Base-by-base conservation (phyloP, 2,888 invertebrate genomes). In the Himalopsyche anomala region DNA sequence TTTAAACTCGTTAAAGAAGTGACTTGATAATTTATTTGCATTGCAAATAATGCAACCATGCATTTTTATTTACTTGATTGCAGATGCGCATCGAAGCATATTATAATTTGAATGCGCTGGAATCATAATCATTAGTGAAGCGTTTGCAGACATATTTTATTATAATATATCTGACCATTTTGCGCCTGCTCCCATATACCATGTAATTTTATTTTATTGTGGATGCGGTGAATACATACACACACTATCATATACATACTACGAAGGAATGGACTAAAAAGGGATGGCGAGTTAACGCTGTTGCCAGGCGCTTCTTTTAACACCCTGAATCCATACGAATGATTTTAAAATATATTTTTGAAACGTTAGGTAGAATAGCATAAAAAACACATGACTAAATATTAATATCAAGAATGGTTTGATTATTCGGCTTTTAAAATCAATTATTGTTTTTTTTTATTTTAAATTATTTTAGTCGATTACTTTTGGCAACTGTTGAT, bases 91-190 rank as follows among this genome's bases (percentile, higher is more conserved):
- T 36, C 74, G 74, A 74, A 15, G 28, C 74, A 74, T 74, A 15
- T 74, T 38, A 36, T 74, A 62, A 74, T 74, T 74, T 74, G 74
- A 74, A 74, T 74, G 38, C 74, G 36, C 38, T 74, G 74, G 36
- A 38, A 74, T 74, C 12, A 74, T 62, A 62, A 62, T 74, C 74
- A 74, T 38, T 15, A 74, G 15, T 12, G 74, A 36, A 36, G 36
- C 36, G 38, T 74, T 74, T 36, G 36, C 74, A 74, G 74, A 15
- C 36, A 36, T 51, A 15, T 38, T 74, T 74, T 74, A 38, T 74
- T 28, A 51, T 4, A 38, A 74, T 11, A 69, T 74, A 74, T 36
- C 38, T 74, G 38, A 15, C 74, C 74, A 74, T 74, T 74, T 74
- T 74, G 15, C 36, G 36, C 36, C 38, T 38, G 38, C 12, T 74